phyloP scores from a whole-genome alignment of 2,888 invertebrate genomes.

The Carpatolechia fugitivella region DNA sequence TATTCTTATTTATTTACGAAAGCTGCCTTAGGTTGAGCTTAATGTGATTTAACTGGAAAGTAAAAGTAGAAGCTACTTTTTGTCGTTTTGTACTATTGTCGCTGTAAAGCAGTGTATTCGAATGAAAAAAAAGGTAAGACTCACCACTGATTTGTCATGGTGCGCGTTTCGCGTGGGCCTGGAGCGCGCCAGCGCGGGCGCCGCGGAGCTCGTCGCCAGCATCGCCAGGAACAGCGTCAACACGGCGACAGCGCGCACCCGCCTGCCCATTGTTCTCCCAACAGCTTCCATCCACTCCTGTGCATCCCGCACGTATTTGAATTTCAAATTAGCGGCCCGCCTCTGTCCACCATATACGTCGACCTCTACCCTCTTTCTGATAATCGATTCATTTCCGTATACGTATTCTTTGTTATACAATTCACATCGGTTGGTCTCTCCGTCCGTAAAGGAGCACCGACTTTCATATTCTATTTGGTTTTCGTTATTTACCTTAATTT shows the following conservation, averaged over 20 bases:
- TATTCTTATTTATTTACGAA: constrained; percentile 33
- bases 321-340: constrained; percentile 64
- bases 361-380: constrained; percentile 53
- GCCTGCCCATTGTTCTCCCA: constrained; percentile 62
- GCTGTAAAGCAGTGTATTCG: background rate
- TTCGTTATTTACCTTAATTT: constrained; percentile 45
- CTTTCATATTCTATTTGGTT: constrained; percentile 49
- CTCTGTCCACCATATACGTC: constrained; percentile 57
- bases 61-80: constrained; percentile 10
- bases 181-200: constrained; percentile 43
- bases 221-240: constrained; percentile 55
- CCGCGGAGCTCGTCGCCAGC: constrained; percentile 54
- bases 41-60: constrained; percentile 20
- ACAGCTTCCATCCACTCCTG: constrained; percentile 50
- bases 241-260: constrained; percentile 49
- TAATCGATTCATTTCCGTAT: constrained; percentile 64
- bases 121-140: constrained; percentile 28
- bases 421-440: constrained; percentile 40
- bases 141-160: constrained; percentile 59
- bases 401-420: constrained; percentile 57
- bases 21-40: constrained; percentile 27
- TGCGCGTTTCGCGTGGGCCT: constrained; percentile 49
- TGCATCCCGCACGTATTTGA: constrained; percentile 57
- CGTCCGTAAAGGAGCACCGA: constrained; percentile 41
- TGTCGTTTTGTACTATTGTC: background rate